These are phyloP conservation scores for Heliconius cydno DNA, from an alignment of 2,888 invertebrate genomes.

Conservation along the genomic window DNA sequence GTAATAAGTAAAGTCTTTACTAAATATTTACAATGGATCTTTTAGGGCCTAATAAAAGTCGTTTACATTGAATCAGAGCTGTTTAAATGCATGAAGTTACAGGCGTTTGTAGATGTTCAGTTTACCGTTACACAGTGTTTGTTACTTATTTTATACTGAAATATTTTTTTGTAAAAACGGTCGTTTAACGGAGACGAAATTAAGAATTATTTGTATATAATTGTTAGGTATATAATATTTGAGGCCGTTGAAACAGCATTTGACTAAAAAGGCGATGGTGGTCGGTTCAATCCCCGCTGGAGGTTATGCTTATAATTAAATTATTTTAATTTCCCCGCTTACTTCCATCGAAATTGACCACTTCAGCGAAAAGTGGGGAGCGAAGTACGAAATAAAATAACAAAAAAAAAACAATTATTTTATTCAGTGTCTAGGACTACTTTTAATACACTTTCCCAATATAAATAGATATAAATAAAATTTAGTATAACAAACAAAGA, in stretches of 20 bases:
- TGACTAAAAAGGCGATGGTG: no score
- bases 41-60: constrained; percentile 25
- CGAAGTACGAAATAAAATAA: no score
- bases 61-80: constrained; percentile 43
- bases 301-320: no score
- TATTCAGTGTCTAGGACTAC: neutral
- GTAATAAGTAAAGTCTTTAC: constrained; percentile 3
- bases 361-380: no score
- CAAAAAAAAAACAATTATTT: no score
- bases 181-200: neutral
- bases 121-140: constrained; percentile 32
- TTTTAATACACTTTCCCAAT: neutral
- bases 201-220: neutral
- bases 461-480: no score
- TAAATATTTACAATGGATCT: constrained; percentile 20
- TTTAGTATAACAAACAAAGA: neutral
- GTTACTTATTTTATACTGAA: constrained; percentile 23
- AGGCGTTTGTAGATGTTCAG: constrained; percentile 34
- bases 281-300: no score
- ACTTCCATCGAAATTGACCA: no score
- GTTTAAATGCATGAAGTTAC: constrained; percentile 47
- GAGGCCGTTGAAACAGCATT: no score
- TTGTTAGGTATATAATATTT: neutral
- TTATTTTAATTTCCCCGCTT: no score
- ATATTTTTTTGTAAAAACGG: neutral